A percentile compares a stretch with the other conserved stretches of the same genome.
Evolutionary conservation across 2,888 invertebrate species (phyloP).

Genomic region (Willowsia nigromaculata): DNA sequence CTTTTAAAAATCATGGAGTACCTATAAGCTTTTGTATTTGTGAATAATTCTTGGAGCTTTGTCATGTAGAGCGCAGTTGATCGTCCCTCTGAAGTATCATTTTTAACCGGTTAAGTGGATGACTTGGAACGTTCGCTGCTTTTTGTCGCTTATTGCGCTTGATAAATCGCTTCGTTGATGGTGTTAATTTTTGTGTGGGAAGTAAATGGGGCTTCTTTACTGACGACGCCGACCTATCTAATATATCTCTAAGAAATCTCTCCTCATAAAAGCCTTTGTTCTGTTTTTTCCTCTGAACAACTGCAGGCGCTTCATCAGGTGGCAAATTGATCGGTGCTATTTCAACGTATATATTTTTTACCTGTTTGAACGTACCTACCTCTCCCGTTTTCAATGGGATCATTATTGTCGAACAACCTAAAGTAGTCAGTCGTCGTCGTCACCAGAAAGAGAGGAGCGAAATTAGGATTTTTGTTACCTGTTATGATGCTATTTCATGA

Average conservation of each 20-base stretch:
- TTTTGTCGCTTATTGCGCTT: background rate
- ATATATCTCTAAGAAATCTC: background rate
- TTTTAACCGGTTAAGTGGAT: constrained; percentile 3
- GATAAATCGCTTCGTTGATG: background rate
- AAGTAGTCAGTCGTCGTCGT: constrained; percentile 34
- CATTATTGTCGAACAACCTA: background rate
- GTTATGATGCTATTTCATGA: constrained; percentile 34
- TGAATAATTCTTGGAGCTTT: background rate
- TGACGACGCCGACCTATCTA: background rate
- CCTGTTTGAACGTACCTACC: background rate
- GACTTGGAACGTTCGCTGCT: background rate
- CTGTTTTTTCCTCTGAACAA: constrained; percentile 39
- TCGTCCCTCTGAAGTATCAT: background rate
- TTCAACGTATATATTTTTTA: background rate
- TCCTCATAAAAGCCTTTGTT: constrained; percentile 38
- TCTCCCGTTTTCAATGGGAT: background rate
- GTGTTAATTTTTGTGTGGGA: constrained; percentile 32
- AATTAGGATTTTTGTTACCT: background rate
- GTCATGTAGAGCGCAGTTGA: background rate
- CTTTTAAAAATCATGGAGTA: too few species aligned
- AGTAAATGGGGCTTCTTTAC: constrained; percentile 35
- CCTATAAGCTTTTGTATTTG: too few species aligned
- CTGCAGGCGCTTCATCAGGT: constrained; percentile 35
- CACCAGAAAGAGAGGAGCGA: constrained; percentile 1
- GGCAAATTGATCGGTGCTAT: constrained; percentile 37